These are phyloP conservation scores for Tetramorium parvispinum DNA, from an alignment of 1,140 invertebrate species.

Conservation along the genomic window DNA sequence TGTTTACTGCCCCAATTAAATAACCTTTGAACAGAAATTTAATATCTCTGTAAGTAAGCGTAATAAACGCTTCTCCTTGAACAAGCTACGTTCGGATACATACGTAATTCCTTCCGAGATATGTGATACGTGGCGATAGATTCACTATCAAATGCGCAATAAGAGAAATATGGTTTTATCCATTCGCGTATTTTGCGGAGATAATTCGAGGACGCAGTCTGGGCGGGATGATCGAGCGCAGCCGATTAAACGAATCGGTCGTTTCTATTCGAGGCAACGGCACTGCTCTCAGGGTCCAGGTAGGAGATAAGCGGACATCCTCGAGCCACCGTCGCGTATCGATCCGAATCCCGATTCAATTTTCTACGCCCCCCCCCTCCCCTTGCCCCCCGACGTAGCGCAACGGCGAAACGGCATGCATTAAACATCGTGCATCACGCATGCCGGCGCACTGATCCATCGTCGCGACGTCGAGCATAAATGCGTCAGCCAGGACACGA, in stretches of 20 bases:
- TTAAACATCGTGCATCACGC: slow-evolving; percentile 71
- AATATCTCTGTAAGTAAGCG: background rate
- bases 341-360: slow-evolving; percentile 74
- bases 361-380: slow-evolving; percentile 60
- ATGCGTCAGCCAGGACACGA: slow-evolving; percentile 42
- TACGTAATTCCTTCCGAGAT: background rate
- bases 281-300: slow-evolving; percentile 42
- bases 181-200: background rate
- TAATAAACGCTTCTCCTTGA: background rate
- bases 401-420: slow-evolving; percentile 67
- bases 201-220: background rate
- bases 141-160: slow-evolving; percentile 23
- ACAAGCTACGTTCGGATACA: background rate
- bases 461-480: slow-evolving; percentile 49
- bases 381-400: slow-evolving; percentile 58
- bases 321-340: slow-evolving; percentile 66
- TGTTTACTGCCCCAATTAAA: background rate
- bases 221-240: background rate
- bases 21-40: background rate
- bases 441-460: slow-evolving; percentile 63
- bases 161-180: background rate
- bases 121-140: background rate
- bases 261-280: slow-evolving; percentile 65
- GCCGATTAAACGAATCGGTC: slow-evolving; percentile 66
- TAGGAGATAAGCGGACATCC: slow-evolving; percentile 69